Evolutionary conservation across 2,797 vertebrate genomes (phyloP).

Genomic region (Morelia viridis): DNA sequence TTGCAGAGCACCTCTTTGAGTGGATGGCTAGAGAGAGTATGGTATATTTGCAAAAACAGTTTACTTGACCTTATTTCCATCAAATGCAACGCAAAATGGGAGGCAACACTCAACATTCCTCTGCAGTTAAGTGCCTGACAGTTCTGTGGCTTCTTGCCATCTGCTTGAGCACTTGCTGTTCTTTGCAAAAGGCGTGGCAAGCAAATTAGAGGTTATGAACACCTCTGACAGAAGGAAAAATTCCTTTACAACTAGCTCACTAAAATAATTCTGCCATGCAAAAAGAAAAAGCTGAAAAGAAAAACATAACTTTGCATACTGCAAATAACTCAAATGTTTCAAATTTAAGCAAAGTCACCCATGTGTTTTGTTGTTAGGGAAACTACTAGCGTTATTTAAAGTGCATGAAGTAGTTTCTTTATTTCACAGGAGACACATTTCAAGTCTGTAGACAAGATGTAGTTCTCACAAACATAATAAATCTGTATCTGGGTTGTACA

Average conservation of each 20-base stretch:
- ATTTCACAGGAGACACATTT: slow-evolving; percentile 44
- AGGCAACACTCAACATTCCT: background rate
- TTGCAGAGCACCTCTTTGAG: background rate
- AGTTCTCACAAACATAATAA: background rate
- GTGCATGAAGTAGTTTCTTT: slow-evolving; percentile 45
- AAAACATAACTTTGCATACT: background rate
- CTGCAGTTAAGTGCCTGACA: accelerated
- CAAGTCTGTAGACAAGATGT: slow-evolving; percentile 19
- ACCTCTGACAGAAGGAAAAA: slow-evolving; percentile 36
- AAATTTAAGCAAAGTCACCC: slow-evolving; percentile 37
- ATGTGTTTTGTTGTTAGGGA: slow-evolving; percentile 25
- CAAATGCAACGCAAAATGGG: accelerated
- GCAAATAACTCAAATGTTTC: background rate
- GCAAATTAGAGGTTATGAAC: slow-evolving; percentile 42
- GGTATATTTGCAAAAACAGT: accelerated
- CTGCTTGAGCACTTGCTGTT: background rate
- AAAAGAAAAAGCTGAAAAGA: slow-evolving; percentile 4
- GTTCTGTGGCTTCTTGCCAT: slow-evolving; percentile 26
- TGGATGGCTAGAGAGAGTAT: background rate
- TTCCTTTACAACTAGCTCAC: background rate
- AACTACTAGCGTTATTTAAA: slow-evolving; percentile 35
- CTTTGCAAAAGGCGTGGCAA: background rate
- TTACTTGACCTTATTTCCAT: background rate
- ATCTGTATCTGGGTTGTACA: background rate
- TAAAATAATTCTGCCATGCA: slow-evolving; percentile 21